Base-by-base conservation (phyloP, 2,113 vertebrate species). In the Empidonax traillii region DNA sequence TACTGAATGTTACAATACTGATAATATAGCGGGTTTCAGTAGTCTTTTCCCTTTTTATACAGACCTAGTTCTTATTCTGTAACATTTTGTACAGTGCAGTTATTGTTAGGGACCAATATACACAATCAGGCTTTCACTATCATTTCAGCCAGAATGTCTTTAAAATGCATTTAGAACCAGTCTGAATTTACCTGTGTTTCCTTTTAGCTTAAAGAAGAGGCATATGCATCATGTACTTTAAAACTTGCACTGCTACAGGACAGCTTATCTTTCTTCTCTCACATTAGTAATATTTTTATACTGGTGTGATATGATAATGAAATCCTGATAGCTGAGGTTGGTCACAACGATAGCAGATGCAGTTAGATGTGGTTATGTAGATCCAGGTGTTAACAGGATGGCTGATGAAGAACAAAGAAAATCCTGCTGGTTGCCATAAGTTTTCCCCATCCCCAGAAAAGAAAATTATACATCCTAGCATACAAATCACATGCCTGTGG, bases 401-500 rank as follows among this genome's bases (percentile, higher is more conserved):
- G 87, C 33, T 14, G 11, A 79, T 94, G 89, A 87, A 75, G 68
- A 92, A 91, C 47, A 94, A 95, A 95, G 80, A 80, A 94, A 95
- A 85, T 43, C 46, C 74, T 96, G 86, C 92, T 93, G 69, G 35
- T 79, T 90, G 63, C 53, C n/a, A 2, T 51, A 74, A 82, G 62
- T 88, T 68, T 68, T 75, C 31, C 85, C 90, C 88, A 81, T 41
- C 52, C 80, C 37, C 52, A 75, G 28, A 90, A 83, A 81, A 43
- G 35, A 95, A 96, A 77, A 53, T 18, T 3, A 3, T 69, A 79
- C 46, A 59, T 88, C 91, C 88, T 95, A 79, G 93, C 85, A 73
- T 77, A 94, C 39, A 89, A 87, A 73, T 85, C 95, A 97, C 97
- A 96, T 96, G 96, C 96, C 95, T 96, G 86, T 87, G 76, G 82